Evolutionary conservation across 2,113 vertebrate species (phyloP).

Genomic region (Dicerorhinus sumatrensis): DNA sequence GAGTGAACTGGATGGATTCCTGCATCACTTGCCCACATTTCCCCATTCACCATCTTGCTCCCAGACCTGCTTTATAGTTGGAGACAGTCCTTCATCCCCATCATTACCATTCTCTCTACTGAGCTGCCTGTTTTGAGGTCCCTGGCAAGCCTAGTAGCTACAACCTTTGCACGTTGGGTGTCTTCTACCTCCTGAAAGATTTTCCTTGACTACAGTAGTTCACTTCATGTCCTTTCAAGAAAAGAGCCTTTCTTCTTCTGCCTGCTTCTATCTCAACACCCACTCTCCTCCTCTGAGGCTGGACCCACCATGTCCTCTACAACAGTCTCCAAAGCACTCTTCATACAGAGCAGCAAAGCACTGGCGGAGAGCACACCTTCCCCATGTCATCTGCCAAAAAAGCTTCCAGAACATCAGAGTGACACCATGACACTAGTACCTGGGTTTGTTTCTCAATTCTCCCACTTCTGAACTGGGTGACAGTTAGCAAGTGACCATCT

Average conservation of each 20-base stretch:
- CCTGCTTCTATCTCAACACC: not conserved
- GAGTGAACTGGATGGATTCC: not conserved
- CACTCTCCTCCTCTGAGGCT: not conserved
- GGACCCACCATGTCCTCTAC: not conserved
- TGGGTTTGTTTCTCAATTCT: not conserved
- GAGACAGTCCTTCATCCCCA: not conserved
- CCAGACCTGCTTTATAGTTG: not conserved
- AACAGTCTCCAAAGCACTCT: not conserved
- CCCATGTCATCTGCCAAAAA: not conserved
- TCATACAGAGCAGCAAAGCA: not conserved
- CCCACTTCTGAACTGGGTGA: not conserved
- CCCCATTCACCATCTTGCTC: not conserved
- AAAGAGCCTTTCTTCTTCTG: not conserved
- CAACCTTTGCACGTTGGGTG: not conserved
- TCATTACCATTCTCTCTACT: not conserved
- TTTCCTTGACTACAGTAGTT: not conserved
- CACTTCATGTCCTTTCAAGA: not conserved
- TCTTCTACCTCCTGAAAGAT: not conserved
- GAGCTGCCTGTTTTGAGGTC: not conserved
- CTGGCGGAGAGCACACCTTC: not conserved
- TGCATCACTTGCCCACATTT: not conserved
- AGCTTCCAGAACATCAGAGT: not conserved
- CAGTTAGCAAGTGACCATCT: not conserved
- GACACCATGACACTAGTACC: not conserved
- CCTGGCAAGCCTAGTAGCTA: not conserved